Percentiles rank a stretch among this genome's conserved stretches.
These are phyloP conservation scores for Acanthosepion pharaonis DNA, from an alignment of 2,888 invertebrate genomes.

Conservation along the genomic window DNA sequence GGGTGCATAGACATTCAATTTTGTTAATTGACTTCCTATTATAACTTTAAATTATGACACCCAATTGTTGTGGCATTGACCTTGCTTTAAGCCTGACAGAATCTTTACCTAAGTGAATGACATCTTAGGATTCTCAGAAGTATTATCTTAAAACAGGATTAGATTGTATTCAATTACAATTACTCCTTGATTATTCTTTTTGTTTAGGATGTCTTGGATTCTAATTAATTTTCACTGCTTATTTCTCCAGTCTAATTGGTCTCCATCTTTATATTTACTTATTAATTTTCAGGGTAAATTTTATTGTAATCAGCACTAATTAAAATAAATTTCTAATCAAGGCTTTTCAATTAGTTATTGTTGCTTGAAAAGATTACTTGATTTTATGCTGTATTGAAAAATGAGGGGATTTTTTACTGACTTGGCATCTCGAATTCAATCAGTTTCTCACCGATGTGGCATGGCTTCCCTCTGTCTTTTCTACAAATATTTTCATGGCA, in stretches of 20 bases:
- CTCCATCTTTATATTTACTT: not conserved
- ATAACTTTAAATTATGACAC: not conserved
- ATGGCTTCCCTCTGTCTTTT: too few relatives aligned
- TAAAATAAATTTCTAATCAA: not conserved
- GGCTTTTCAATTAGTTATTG: not conserved
- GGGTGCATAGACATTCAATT: not conserved
- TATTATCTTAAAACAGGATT: not conserved
- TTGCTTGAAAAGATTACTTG: not conserved
- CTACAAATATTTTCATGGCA: too few relatives aligned
- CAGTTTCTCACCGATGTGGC: too few relatives aligned
- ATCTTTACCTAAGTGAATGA: not conserved
- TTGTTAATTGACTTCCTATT: not conserved
- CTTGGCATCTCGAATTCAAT: too few relatives aligned
- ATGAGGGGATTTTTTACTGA: not conserved
- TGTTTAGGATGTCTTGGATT: not conserved
- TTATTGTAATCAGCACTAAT: not conserved
- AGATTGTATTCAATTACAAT: constrained; percentile 6
- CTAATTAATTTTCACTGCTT: not conserved
- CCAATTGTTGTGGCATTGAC: not conserved
- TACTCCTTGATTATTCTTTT: not conserved
- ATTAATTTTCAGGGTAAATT: not conserved
- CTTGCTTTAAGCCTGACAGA: not conserved
- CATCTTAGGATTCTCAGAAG: not conserved
- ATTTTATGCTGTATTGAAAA: not conserved
- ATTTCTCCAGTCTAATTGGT: not conserved